These are phyloP conservation scores for Deilephila elpenor DNA, from an alignment of 2,888 invertebrate species.

Conservation along the genomic window DNA sequence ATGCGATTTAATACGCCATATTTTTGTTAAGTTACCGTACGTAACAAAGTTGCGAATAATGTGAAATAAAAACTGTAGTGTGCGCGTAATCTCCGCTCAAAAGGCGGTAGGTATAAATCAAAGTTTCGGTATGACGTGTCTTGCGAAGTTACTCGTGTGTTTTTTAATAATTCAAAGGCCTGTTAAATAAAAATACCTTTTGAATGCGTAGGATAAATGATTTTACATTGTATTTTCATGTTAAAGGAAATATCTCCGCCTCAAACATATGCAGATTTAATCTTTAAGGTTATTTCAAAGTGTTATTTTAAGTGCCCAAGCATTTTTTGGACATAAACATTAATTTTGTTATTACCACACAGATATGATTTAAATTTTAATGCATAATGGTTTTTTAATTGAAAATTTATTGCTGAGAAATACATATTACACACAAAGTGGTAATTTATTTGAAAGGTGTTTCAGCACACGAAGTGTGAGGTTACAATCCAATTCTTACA, in stretches of 20 bases:
- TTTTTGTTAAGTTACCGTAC: conserved; percentile 79
- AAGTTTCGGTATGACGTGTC: conserved; percentile 66
- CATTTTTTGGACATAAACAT: background rate
- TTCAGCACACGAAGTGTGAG: background rate
- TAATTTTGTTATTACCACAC: background rate
- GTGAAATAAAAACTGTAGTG: conserved; percentile 72
- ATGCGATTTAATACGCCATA: conserved; percentile 80
- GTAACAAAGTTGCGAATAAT: conserved; percentile 78
- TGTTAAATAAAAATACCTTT: conserved; percentile 13
- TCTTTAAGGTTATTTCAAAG: conserved; percentile 17
- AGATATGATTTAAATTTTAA: background rate
- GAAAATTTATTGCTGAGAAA: conserved; percentile 6
- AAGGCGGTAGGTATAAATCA: conserved; percentile 79
- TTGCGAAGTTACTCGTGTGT: conserved; percentile 48
- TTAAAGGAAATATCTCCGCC: background rate
- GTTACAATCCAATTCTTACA: background rate
- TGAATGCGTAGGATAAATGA: conserved; percentile 11
- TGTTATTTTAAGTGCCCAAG: conserved; percentile 18
- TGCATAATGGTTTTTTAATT: conserved; percentile 6
- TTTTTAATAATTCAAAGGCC: conserved; percentile 26
- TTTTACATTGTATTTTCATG: conserved; percentile 19
- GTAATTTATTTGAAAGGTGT: background rate
- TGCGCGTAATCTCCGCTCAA: conserved; percentile 67
- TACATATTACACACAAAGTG: background rate
- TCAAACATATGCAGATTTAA: conserved; percentile 1